Percentiles rank a stretch among this genome's conserved stretches.
These are phyloP conservation scores for Brenthis ino DNA, from an alignment of 2,888 invertebrate species.

Conservation along the genomic window DNA sequence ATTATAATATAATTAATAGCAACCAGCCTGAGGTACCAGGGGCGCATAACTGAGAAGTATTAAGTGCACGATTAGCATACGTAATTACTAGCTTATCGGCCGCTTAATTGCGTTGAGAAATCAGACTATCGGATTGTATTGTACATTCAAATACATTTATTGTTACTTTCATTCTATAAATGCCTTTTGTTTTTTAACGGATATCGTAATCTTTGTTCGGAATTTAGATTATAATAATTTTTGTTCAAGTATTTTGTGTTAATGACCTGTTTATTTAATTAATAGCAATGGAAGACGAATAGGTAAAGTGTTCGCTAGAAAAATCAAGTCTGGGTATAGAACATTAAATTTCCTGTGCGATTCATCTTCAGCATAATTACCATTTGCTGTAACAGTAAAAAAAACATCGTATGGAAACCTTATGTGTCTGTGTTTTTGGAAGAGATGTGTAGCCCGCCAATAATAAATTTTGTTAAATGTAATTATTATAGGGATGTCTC, in stretches of 20 bases:
- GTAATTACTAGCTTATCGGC: constrained; percentile 78
- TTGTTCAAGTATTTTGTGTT: background rate
- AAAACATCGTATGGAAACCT: too few species aligned
- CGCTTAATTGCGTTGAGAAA: constrained; percentile 67
- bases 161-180: constrained; percentile 11
- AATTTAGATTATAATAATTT: background rate
- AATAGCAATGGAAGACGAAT: background rate
- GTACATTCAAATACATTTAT: constrained; percentile 24
- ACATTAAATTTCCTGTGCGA: too few species aligned
- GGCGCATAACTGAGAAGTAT: constrained; percentile 56
- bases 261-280: background rate
- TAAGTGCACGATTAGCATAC: constrained; percentile 77
- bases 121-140: constrained; percentile 38
- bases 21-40: constrained; percentile 33
- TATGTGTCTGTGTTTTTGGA: too few species aligned
- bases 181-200: background rate
- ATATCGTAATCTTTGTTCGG: background rate
- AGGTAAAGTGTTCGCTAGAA: too few species aligned
- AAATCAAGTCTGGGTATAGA: too few species aligned
- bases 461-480: too few species aligned
- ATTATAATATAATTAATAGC: constrained; percentile 37
- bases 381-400: too few species aligned
- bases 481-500: too few species aligned
- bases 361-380: too few species aligned
- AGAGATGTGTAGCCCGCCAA: too few species aligned